Evolutionary conservation across 2,797 vertebrate species (phyloP).

Genomic region (Macroramphosus scolopax): DNA sequence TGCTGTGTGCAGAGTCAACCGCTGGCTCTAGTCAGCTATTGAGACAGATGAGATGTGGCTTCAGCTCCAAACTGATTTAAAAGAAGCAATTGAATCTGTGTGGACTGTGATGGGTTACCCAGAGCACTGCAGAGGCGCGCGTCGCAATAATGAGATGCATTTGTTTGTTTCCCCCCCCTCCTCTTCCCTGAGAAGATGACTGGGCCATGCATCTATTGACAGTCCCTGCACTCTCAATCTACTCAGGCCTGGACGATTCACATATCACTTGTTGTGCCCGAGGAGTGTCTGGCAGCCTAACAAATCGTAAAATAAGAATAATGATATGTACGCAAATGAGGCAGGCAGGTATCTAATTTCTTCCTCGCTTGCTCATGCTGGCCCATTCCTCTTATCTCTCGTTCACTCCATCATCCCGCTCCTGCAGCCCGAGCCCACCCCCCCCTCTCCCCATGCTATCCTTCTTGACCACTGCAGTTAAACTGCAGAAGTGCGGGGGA

Average conservation of each 20-base stretch:
- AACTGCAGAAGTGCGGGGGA: conserved; percentile 59
- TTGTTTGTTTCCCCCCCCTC: conserved; percentile 67
- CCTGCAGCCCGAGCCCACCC: conserved; percentile 17
- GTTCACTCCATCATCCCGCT: conserved; percentile 62
- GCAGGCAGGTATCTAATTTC: conserved; percentile 70
- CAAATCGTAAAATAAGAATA: conserved; percentile 78
- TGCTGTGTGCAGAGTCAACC: conserved; percentile 63
- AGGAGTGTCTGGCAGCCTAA: conserved; percentile 66
- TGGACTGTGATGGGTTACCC: conserved; percentile 80
- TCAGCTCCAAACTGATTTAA: conserved; percentile 80
- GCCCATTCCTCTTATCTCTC: conserved; percentile 56
- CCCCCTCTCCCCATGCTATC: conserved; percentile 30
- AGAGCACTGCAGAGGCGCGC: conserved; percentile 75
- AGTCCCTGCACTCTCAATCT: conserved; percentile 71
- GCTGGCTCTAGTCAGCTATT: conserved; percentile 51
- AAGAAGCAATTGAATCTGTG: conserved; percentile 79
- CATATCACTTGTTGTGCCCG: conserved; percentile 76
- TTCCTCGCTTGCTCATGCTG: conserved; percentile 45
- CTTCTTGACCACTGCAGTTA: conserved; percentile 65
- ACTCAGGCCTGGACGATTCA: conserved; percentile 60
- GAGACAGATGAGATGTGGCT: conserved; percentile 79
- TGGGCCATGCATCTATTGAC: conserved; percentile 74
- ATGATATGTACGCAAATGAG: conserved; percentile 72
- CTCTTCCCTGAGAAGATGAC: conserved; percentile 67
- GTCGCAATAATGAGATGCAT: conserved; percentile 80